Conservation (phyloP, 2,797 vertebrate species). For the Rhinoraja longicauda region DNA sequence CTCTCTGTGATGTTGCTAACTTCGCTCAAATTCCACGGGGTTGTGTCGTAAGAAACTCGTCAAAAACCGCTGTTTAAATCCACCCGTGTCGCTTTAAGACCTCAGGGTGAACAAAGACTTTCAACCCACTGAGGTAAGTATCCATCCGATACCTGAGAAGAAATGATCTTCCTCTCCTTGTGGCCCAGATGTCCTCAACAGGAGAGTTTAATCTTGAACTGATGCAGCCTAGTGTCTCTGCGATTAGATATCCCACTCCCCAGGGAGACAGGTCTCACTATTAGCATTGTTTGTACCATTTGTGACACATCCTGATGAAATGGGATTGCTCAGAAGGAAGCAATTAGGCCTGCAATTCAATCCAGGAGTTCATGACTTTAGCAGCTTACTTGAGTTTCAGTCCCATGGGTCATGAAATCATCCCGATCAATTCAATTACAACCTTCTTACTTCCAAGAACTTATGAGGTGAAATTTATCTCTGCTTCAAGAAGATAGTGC, state of each 20-base stretch:
- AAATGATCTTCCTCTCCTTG: background rate
- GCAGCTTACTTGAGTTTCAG: background rate
- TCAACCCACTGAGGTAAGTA: background rate
- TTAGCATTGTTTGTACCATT: slow-evolving; percentile 2
- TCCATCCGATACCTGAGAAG: background rate
- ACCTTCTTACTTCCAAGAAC: slow-evolving; percentile 2
- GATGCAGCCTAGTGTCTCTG: background rate
- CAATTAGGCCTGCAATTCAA: slow-evolving; percentile 22
- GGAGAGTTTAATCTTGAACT: background rate
- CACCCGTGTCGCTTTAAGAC: background rate
- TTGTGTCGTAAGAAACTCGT: background rate
- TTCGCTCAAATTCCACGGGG: background rate
- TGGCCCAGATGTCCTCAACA: background rate
- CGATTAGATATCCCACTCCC: background rate
- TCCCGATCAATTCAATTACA: slow-evolving; percentile 4
- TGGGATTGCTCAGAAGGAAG: background rate
- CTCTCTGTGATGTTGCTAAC: background rate
- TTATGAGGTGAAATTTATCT: background rate
- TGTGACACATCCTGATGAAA: background rate
- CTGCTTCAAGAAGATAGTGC: background rate
- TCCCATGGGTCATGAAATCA: background rate
- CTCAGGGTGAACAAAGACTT: background rate
- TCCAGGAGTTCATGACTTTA: background rate
- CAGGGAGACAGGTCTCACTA: background rate
- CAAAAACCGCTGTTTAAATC: background rate